A percentile compares a stretch with the other conserved stretches of the same genome.
phyloP scores from a whole-genome alignment of 2,888 invertebrate genomes.

The Ophioninae sp. region DNA sequence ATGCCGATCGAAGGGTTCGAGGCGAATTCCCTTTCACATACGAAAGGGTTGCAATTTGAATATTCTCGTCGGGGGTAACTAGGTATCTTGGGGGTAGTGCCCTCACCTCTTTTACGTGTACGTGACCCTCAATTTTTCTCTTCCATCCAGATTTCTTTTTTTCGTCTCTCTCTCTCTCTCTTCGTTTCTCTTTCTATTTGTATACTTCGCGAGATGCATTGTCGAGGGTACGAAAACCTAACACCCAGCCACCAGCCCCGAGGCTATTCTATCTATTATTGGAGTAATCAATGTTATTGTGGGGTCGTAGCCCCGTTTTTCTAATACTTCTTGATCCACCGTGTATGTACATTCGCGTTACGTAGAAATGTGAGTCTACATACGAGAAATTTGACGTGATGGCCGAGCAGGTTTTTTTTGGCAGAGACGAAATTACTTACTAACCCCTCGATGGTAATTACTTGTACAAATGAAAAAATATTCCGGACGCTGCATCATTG shows the following conservation, averaged over 20 bases:
- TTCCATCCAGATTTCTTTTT: slow-evolving; percentile 54
- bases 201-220: slow-evolving; percentile 78
- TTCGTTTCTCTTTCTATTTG: slow-evolving; percentile 75
- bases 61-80: slow-evolving; percentile 80
- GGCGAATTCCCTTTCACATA: slow-evolving; percentile 71
- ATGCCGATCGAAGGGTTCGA: slow-evolving; percentile 80
- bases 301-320: slow-evolving; percentile 66
- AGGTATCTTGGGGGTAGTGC: slow-evolving; percentile 75
- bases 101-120: slow-evolving; percentile 40
- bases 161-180: not conserved
- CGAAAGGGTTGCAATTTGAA: slow-evolving; percentile 80
- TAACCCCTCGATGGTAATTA: not conserved
- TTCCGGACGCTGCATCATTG: not conserved
- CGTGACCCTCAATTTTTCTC: slow-evolving; percentile 57
- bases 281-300: slow-evolving; percentile 80
- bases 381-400: slow-evolving; percentile 61
- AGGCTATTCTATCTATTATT: slow-evolving; percentile 79
- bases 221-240: slow-evolving; percentile 77
- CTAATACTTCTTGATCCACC: slow-evolving; percentile 62
- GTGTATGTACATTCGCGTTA: slow-evolving; percentile 69
- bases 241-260: slow-evolving; percentile 78
- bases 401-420: slow-evolving; percentile 67
- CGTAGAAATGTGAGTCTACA: slow-evolving; percentile 15
- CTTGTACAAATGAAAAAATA: not conserved
- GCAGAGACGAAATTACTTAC: slow-evolving; percentile 13